Conservation (phyloP, 2,113 vertebrate genomes). For the Mobula birostris region DNA sequence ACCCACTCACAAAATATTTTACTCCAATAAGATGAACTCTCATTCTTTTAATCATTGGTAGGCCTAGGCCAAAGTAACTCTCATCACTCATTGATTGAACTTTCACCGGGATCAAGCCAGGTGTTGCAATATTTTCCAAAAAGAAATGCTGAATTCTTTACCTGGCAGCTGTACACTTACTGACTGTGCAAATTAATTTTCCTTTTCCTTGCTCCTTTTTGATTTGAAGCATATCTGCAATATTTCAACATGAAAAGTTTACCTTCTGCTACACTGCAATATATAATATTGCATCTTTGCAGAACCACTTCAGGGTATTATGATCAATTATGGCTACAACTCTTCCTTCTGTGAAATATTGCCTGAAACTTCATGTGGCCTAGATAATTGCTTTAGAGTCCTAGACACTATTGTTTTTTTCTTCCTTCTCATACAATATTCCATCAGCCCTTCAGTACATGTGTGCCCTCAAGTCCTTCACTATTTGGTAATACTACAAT, state of each 20-base stretch:
- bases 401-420: neutral
- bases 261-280: neutral
- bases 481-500: conserved; percentile 19
- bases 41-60: no score
- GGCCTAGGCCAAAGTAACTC: no score
- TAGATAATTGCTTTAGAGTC: conserved; percentile 27
- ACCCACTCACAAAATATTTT: no score
- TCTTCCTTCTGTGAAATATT: conserved; percentile 14
- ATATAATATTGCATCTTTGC: neutral
- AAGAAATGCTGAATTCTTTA: neutral
- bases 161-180: no score
- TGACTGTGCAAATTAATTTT: neutral
- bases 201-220: conserved; percentile 1
- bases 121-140: neutral
- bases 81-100: no score
- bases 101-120: no score
- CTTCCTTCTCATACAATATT: neutral
- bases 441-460: conserved; percentile 5
- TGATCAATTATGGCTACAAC: conserved; percentile 22
- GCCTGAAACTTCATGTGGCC: conserved; percentile 30
- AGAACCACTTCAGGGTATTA: conserved; percentile 33
- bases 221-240: conserved; percentile 22
- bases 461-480: conserved; percentile 12
- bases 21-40: no score
- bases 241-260: conserved; percentile 34